A percentile compares a stretch with the other conserved stretches of the same genome.
Conservation (phyloP, 2,888 invertebrate genomes). For the Girardia tigrina region DNA sequence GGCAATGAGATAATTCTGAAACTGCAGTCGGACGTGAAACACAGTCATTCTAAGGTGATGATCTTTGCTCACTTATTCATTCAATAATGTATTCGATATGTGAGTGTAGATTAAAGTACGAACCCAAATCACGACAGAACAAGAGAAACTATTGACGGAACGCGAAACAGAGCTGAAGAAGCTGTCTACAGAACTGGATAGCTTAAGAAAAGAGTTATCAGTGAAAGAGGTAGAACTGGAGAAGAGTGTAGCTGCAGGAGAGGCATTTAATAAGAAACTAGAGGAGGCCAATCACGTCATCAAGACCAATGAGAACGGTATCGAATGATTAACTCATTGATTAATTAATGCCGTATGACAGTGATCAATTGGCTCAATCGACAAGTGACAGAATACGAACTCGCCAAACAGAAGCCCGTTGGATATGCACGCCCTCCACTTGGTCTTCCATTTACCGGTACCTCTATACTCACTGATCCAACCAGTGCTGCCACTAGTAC, state of each 20-base stretch:
- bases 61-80: no score
- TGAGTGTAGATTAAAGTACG: conserved; percentile 56
- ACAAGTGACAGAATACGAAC: background rate
- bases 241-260: conserved; percentile 42
- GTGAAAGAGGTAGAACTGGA: conserved; percentile 43
- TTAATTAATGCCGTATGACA: background rate
- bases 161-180: conserved; percentile 56
- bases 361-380: background rate
- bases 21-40: background rate
- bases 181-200: conserved; percentile 50
- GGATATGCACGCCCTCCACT: background rate
- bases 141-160: conserved; percentile 59
- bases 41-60: background rate
- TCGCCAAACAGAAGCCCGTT: background rate
- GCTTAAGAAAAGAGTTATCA: conserved; percentile 40
- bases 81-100: background rate
- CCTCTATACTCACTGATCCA: no score
- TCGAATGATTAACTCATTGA: background rate
- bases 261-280: conserved; percentile 53
- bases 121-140: conserved; percentile 60
- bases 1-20: background rate
- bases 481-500: background rate
- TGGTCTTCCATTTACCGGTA: background rate
- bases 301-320: conserved; percentile 62
- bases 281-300: conserved; percentile 55